Evolutionary conservation across 2,888 invertebrate genomes (phyloP), one percentile per base, ranked within the genome.

Genomic region (Tipula unca): DNA sequence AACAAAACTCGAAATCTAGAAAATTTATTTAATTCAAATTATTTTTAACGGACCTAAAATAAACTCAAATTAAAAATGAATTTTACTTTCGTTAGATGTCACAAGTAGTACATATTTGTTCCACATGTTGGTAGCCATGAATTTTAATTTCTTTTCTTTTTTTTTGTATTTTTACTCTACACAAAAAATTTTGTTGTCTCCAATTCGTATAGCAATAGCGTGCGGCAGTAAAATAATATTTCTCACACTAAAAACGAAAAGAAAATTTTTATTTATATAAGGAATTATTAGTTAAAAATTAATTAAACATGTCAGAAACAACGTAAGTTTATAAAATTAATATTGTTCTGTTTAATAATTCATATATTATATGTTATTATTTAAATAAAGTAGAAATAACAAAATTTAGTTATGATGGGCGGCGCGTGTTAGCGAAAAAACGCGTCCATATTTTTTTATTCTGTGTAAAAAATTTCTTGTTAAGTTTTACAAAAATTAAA

Each of bases 261-360:
- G 83, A 83, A 83, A 83, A 83, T 83, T 83, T 29, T 83, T 29
- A 69, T 69, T 69, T 69, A 69, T 69, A 69, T 25, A 69, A 69
- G 25, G 69, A 69, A 69, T 69, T 69, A 69, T 69, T 69, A 69
- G 69, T 69, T 69, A 69, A 69, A 69, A 69, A 69, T 69, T 29
- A 83, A 83, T 83, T 83, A 32, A 83, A n/a, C 29, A 83, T 32
- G 29, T 83, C 83, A 83, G 83, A 83, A 83, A 83, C 83, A 83
- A 83, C 83, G 83, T 83, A 83, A 83, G 83, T 83, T 69, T n/a
- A 83, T 83, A 32, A 83, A 83, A 83, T 32, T 17, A 83, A 17
- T 32, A 32, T 17, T 83, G 25, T 10, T 69, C 25, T 17, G 83
- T 32, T 83, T 83, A 83, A 83, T 83, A 83, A 83, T 83, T 29